A percentile compares a stretch with the other conserved stretches of the same genome.
These are phyloP conservation scores for Diarsia brunnea DNA, from an alignment of 2,888 invertebrate species.

Conservation along the genomic window DNA sequence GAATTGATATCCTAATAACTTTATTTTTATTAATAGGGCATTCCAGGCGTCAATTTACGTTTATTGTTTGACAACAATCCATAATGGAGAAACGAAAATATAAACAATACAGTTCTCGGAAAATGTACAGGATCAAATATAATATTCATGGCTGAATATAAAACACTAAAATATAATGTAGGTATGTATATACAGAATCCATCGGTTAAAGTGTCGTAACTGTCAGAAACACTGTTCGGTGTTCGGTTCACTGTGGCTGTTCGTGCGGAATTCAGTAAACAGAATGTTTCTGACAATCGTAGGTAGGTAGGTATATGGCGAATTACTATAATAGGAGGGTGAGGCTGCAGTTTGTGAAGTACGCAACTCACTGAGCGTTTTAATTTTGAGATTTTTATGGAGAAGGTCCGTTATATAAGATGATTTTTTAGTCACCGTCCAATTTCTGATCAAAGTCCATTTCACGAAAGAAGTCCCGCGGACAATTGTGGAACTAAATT, in stretches of 20 bases:
- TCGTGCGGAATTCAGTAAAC: constrained; percentile 30
- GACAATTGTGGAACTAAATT: too few species aligned
- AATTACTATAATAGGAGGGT: constrained; percentile 26
- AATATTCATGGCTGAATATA: constrained; percentile 15
- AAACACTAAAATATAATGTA: constrained; percentile 1
- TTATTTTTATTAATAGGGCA: too few species aligned
- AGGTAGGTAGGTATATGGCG: constrained; percentile 11
- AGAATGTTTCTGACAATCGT: constrained; percentile 39
- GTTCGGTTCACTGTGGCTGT: too few species aligned
- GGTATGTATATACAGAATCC: constrained; percentile 1
- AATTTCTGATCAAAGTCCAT: too few species aligned
- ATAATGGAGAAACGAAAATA: neutral
- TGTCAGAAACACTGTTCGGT: constrained; percentile 38
- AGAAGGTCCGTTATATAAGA: too few species aligned
- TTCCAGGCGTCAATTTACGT: too few species aligned
- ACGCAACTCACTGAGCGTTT: too few species aligned
- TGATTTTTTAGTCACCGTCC: too few species aligned
- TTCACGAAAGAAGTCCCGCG: too few species aligned
- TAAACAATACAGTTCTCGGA: neutral
- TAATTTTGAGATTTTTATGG: too few species aligned
- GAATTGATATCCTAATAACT: too few species aligned
- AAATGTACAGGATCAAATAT: neutral
- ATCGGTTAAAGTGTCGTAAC: constrained; percentile 25
- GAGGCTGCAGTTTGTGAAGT: constrained; percentile 16
- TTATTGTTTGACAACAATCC: neutral